Conservation (phyloP, 2,888 invertebrate genomes). For the Agriotes lineatus region DNA sequence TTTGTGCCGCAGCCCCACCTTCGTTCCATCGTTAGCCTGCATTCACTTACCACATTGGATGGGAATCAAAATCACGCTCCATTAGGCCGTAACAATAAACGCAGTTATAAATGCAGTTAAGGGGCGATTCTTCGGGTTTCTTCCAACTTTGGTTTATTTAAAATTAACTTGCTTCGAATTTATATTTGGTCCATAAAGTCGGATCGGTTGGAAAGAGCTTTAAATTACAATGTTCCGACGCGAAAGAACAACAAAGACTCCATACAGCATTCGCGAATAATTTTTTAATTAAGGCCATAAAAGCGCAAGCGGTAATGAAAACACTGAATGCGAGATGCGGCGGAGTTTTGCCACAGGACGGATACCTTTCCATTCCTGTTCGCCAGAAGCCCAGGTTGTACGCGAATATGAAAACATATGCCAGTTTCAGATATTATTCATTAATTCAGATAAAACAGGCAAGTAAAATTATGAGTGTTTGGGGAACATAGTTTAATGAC, state of each 20-base stretch:
- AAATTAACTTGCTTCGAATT: conserved; percentile 4
- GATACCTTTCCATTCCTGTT: conserved; percentile 21
- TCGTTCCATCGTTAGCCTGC: neutral
- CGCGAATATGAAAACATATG: conserved; percentile 34
- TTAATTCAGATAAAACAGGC: conserved; percentile 49
- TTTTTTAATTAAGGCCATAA: conserved; percentile 15
- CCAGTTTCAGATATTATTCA: conserved; percentile 38
- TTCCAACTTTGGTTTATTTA: conserved; percentile 13
- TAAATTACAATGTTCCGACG: conserved; percentile 4
- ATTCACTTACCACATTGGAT: neutral
- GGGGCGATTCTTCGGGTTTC: neutral
- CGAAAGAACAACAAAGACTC: conserved; percentile 12
- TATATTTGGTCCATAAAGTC: conserved; percentile 9
- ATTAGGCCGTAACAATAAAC: conserved; percentile 19
- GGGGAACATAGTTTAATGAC: conserved; percentile 57
- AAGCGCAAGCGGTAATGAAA: neutral
- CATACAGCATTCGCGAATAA: neutral
- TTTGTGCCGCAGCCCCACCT: neutral
- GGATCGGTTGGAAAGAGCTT: conserved; percentile 8
- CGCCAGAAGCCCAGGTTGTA: conserved; percentile 9
- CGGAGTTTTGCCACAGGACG: conserved; percentile 11
- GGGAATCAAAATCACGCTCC: conserved; percentile 15
- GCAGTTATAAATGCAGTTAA: conserved; percentile 8
- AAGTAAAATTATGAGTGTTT: conserved; percentile 51
- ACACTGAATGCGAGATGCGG: neutral